These are phyloP conservation scores for Sander lucioperca DNA, from an alignment of 2,113 vertebrate genomes.

Conservation along the genomic window DNA sequence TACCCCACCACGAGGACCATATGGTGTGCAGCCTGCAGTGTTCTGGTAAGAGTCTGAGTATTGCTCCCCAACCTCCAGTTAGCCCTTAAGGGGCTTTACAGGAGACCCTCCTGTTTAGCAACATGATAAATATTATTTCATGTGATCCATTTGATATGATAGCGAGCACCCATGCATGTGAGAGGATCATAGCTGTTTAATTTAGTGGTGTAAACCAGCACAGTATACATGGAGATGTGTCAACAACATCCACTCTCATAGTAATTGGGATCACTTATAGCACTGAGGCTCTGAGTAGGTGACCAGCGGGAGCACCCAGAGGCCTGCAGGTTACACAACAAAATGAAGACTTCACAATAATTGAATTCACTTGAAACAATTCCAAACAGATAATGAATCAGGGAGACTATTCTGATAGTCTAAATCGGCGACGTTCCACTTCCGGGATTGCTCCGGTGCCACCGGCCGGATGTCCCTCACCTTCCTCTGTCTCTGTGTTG, in stretches of 20 bases:
- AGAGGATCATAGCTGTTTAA: not conserved
- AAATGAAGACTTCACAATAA: not conserved
- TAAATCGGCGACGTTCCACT: no score
- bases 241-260: not conserved
- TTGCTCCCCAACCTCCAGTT: conserved; percentile 3
- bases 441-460: no score
- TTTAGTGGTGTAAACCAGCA: not conserved
- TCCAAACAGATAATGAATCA: not conserved
- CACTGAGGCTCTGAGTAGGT: not conserved
- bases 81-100: not conserved
- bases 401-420: not conserved
- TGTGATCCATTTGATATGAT: not conserved
- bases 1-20: conserved; percentile 46
- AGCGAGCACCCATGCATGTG: not conserved
- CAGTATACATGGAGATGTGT: not conserved
- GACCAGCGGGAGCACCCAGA: not conserved
- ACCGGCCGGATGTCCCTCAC: no score
- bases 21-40: conserved; percentile 49
- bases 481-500: no score
- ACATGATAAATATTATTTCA: not conserved
- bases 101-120: conserved; percentile 5
- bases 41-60: not conserved
- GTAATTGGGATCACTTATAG: conserved; percentile 9
- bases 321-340: not conserved
- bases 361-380: conserved; percentile 5